Evolutionary conservation across 1,140 invertebrate species (phyloP).

Genomic region (Gyrodactylus salaris): DNA sequence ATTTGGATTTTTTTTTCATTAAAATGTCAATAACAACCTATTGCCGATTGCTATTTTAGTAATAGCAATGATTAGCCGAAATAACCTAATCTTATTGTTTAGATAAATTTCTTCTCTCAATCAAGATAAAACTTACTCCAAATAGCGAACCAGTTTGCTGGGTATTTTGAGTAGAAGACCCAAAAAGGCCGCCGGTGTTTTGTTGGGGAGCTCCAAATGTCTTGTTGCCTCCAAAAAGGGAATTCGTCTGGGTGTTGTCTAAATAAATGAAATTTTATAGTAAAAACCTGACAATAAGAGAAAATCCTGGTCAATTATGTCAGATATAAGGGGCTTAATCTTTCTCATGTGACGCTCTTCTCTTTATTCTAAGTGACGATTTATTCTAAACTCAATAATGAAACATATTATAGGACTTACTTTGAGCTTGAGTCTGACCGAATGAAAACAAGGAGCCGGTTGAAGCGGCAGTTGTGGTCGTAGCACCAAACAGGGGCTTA

Average conservation of each 20-base stretch:
- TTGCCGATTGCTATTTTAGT: no score
- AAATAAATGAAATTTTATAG: no score
- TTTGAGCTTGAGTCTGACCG: neutral
- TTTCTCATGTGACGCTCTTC: no score
- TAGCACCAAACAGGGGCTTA: neutral
- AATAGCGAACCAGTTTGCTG: neutral
- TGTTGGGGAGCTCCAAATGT: neutral
- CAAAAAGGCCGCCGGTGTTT: neutral
- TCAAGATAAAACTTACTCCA: neutral
- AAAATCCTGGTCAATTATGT: no score
- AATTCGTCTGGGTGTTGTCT: no score
- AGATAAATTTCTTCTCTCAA: neutral
- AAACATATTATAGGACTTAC: neutral
- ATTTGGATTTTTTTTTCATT: no score
- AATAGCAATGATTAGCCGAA: no score
- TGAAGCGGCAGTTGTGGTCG: neutral
- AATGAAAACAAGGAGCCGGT: neutral
- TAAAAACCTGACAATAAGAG: no score
- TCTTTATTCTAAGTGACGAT: no score
- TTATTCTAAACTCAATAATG: no score
- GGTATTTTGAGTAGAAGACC: neutral
- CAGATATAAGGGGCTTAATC: no score
- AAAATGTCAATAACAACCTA: no score
- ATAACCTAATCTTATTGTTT: neutral
- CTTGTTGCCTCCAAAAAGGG: neutral